These are phyloP conservation scores for Aphelocoma coerulescens DNA, from an alignment of 2,113 vertebrate species.

Conservation along the genomic window DNA sequence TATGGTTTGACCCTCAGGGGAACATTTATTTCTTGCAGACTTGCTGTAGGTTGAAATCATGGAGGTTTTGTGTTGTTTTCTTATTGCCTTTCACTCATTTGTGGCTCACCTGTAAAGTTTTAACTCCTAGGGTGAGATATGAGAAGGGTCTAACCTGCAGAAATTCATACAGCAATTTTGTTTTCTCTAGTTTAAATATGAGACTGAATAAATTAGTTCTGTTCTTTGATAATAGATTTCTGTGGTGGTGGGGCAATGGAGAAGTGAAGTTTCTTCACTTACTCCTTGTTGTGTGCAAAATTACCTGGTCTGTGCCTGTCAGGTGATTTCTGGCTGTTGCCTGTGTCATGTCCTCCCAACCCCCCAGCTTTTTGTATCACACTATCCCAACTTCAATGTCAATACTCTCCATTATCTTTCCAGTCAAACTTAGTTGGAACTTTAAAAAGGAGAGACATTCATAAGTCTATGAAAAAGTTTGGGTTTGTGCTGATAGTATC, in stretches of 20 bases:
- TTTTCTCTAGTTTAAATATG: not conserved
- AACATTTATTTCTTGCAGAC: not conserved
- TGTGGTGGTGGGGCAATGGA: not conserved
- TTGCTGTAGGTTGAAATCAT: not conserved
- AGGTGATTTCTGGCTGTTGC: not conserved
- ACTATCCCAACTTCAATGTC: not conserved
- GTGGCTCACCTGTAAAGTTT: not conserved
- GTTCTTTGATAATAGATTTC: not conserved
- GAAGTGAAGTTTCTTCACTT: not conserved
- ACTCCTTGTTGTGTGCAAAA: not conserved
- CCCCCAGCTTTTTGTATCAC: not conserved
- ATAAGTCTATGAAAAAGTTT: not conserved
- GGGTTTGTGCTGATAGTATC: not conserved
- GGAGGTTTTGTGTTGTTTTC: not conserved
- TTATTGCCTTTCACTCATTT: not conserved
- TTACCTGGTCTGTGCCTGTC: not conserved
- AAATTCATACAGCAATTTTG: not conserved
- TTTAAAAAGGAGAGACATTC: not conserved
- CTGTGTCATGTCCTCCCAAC: not conserved
- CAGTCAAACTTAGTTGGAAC: not conserved
- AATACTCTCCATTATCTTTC: not conserved
- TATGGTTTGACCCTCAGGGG: not conserved
- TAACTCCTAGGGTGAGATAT: not conserved
- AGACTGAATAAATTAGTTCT: not conserved
- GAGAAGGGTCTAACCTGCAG: not conserved